Evolutionary conservation across 2,113 vertebrate genomes (phyloP).

Genomic region (Percina caprodes): DNA sequence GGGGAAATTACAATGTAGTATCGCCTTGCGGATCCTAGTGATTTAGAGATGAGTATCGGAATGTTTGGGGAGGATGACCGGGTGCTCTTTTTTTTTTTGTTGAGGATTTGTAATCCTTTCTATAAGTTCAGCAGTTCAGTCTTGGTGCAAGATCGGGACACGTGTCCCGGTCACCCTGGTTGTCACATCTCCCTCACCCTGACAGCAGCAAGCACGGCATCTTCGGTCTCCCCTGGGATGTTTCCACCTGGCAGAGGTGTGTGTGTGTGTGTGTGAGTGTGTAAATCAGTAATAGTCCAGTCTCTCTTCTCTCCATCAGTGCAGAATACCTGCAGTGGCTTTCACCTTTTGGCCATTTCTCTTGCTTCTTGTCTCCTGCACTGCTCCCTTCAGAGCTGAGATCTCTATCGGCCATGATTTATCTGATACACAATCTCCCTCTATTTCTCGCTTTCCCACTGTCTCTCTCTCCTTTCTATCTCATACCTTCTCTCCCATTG

Average conservation of each 20-base stretch:
- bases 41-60: no score
- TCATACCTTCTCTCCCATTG: not conserved
- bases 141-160: slow-evolving; percentile 40
- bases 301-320: slow-evolving; percentile 52
- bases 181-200: slow-evolving; percentile 57
- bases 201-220: slow-evolving; percentile 56
- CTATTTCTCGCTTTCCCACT: slow-evolving; percentile 39
- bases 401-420: slow-evolving; percentile 80
- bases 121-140: slow-evolving; percentile 34
- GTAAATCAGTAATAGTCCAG: slow-evolving; percentile 47
- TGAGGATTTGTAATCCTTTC: not conserved
- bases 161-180: slow-evolving; percentile 42
- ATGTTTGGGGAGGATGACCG: no score
- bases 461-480: not conserved
- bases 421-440: slow-evolving; percentile 69
- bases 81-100: not conserved
- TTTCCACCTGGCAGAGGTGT: slow-evolving; percentile 46
- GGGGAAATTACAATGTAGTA: no score
- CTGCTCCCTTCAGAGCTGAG: slow-evolving; percentile 64
- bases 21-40: no score
- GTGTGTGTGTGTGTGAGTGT: slow-evolving; percentile 10
- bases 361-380: slow-evolving; percentile 51
- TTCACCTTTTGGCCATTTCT: slow-evolving; percentile 69
- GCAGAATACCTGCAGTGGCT: slow-evolving; percentile 47
- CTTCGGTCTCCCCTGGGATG: slow-evolving; percentile 35